A percentile compares a stretch with the other conserved stretches of the same genome.
Evolutionary conservation across 2,797 vertebrate genomes (phyloP).

Genomic region (Benthosema pterotum): DNA sequence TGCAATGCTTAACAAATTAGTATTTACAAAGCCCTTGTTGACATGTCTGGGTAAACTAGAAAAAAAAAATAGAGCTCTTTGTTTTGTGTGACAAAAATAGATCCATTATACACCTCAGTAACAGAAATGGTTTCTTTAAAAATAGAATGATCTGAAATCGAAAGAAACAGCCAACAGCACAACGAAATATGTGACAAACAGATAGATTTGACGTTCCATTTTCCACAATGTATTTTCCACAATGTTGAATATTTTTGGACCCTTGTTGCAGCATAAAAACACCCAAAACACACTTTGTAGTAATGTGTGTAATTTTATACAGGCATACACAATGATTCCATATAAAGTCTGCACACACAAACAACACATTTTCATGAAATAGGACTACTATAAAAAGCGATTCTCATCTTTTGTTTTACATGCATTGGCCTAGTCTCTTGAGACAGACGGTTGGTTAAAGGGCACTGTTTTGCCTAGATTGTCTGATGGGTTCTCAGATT

Average conservation of each 20-base stretch:
- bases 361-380: too few species aligned
- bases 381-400: conserved; percentile 28
- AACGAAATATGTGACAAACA: conserved; percentile 49
- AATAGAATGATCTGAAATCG: conserved; percentile 45
- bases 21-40: conserved; percentile 31
- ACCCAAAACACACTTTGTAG: conserved; percentile 2
- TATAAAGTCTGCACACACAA: conserved; percentile 28
- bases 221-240: too few species aligned
- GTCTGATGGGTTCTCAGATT: too few species aligned
- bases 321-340: background rate
- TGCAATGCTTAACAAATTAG: conserved; percentile 45
- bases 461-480: too few species aligned
- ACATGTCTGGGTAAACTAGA: conserved; percentile 27
- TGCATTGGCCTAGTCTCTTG: background rate
- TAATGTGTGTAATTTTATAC: background rate
- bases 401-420: background rate
- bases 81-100: conserved; percentile 52
- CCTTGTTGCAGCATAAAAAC: background rate
- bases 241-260: conserved; percentile 24
- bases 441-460: too few species aligned
- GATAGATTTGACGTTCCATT: conserved; percentile 44
- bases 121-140: conserved; percentile 56
- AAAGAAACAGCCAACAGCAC: conserved; percentile 25
- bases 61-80: conserved; percentile 56
- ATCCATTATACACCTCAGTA: conserved; percentile 49